phyloP scores from a whole-genome alignment of 2,888 invertebrate species.

The Cosmorhoe ocellata region DNA sequence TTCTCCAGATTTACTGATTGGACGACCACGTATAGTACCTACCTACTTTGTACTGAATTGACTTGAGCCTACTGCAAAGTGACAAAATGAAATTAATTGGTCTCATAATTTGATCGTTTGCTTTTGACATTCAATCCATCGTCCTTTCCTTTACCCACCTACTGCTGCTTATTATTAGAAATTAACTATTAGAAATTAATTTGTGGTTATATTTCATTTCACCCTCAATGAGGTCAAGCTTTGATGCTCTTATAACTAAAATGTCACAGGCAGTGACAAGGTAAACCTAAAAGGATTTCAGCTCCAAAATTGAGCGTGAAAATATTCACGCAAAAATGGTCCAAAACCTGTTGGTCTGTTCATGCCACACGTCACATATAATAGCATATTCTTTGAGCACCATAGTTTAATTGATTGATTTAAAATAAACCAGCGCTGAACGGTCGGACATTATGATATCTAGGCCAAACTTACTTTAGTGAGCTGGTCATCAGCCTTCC shows the following conservation, averaged over 20 bases:
- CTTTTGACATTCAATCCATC: constrained; percentile 23
- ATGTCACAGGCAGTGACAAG: constrained; percentile 16
- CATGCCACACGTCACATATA: too few relatives aligned
- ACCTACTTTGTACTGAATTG: too few relatives aligned
- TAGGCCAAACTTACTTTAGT: constrained; percentile 65
- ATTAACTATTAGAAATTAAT: constrained; percentile 21
- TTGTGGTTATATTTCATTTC: constrained; percentile 22
- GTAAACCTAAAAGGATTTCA: constrained; percentile 10
- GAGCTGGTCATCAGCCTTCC: constrained; percentile 87
- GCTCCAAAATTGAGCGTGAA: constrained; percentile 5
- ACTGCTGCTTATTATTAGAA: too few relatives aligned
- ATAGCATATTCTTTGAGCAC: too few relatives aligned
- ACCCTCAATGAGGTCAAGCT: constrained; percentile 8
- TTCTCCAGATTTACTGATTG: too few relatives aligned
- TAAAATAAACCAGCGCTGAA: too few relatives aligned
- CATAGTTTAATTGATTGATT: too few relatives aligned
- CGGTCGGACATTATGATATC: too few relatives aligned
- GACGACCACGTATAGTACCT: too few relatives aligned
- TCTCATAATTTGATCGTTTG: constrained; percentile 8
- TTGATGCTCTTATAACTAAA: constrained; percentile 15
- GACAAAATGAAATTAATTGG: constrained; percentile 2
- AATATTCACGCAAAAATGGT: background rate
- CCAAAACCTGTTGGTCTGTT: too few relatives aligned
- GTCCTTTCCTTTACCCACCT: constrained; percentile 6
- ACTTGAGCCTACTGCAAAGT: constrained; percentile 2